A percentile compares a stretch with the other conserved stretches of the same genome.
phyloP scores from a whole-genome alignment of 2,113 vertebrate genomes.

The Oxygymnocypris stewartii region DNA sequence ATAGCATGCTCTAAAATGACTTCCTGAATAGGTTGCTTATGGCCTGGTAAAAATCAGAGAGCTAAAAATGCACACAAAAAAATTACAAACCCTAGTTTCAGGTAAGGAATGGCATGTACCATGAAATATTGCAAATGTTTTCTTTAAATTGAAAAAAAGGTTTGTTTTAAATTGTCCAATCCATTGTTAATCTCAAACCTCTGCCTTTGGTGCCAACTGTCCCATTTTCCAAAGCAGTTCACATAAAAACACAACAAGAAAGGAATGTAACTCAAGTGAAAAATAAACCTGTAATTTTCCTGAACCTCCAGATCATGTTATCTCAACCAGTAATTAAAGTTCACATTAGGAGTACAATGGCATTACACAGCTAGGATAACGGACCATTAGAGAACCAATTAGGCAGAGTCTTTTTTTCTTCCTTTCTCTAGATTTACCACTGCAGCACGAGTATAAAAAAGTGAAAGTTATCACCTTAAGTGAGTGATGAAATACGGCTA shows the following conservation, averaged over 20 bases:
- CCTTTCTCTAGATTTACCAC: slow-evolving; percentile 50
- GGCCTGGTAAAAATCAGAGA: not conserved
- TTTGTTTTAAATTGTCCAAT: too few species aligned
- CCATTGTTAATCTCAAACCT: too few species aligned
- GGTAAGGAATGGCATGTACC: not conserved
- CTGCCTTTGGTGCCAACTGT: not conserved
- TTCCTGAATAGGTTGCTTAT: not conserved
- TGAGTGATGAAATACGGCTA: slow-evolving; percentile 68
- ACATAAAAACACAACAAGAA: not conserved
- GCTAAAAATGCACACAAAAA: not conserved
- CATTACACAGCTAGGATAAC: not conserved
- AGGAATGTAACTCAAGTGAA: not conserved
- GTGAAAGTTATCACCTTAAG: slow-evolving; percentile 59
- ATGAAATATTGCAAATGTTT: not conserved
- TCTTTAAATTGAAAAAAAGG: too few species aligned
- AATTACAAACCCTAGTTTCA: not conserved
- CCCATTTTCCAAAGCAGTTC: not conserved
- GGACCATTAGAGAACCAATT: not conserved
- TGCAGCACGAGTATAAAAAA: slow-evolving; percentile 57
- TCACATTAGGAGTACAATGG: not conserved
- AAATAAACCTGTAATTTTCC: not conserved
- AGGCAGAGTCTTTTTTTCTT: not conserved
- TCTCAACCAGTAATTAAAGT: not conserved
- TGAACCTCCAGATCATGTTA: not conserved
- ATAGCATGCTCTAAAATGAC: not conserved